Conservation (phyloP, 53 echinoderm and acorn worm genomes). For the Arbacia lixula region DNA sequence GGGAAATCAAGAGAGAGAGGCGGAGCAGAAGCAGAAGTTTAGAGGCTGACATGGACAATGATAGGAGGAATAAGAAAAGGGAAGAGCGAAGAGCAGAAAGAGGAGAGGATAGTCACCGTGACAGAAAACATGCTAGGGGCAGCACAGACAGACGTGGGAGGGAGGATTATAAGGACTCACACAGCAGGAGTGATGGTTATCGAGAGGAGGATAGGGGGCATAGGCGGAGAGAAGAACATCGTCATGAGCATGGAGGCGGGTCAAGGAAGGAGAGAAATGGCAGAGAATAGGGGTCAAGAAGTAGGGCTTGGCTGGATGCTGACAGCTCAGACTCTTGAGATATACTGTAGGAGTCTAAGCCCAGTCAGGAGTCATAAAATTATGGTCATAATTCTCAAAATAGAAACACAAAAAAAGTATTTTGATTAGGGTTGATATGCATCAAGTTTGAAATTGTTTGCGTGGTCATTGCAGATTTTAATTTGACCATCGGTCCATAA, state of each 20-base stretch:
- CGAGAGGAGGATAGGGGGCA: background rate
- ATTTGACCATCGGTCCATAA: too few relatives aligned
- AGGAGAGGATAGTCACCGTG: background rate
- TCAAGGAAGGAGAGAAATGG: background rate
- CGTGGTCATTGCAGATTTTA: too few relatives aligned
- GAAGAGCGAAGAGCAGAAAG: slow-evolving; percentile 6
- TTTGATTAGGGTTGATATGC: too few relatives aligned
- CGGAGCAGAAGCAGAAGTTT: slow-evolving; percentile 41
- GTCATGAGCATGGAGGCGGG: too few relatives aligned
- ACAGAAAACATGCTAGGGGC: background rate
- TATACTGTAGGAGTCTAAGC: too few relatives aligned
- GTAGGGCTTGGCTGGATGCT: too few relatives aligned
- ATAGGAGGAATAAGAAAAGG: slow-evolving; percentile 1
- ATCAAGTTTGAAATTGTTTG: too few relatives aligned
- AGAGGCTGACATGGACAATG: background rate
- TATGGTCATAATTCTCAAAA: too few relatives aligned
- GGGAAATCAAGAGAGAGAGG: slow-evolving; percentile 36
- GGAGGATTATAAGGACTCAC: background rate
- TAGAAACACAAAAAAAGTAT: too few relatives aligned
- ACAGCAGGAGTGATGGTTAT: background rate
- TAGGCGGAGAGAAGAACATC: background rate
- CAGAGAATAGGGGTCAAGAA: too few relatives aligned
- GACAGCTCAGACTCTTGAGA: too few relatives aligned
- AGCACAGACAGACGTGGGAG: background rate
- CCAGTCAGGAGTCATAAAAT: too few relatives aligned